These are phyloP conservation scores for Mastacembelus armatus DNA, from an alignment of 2,797 vertebrate genomes.

Conservation along the genomic window DNA sequence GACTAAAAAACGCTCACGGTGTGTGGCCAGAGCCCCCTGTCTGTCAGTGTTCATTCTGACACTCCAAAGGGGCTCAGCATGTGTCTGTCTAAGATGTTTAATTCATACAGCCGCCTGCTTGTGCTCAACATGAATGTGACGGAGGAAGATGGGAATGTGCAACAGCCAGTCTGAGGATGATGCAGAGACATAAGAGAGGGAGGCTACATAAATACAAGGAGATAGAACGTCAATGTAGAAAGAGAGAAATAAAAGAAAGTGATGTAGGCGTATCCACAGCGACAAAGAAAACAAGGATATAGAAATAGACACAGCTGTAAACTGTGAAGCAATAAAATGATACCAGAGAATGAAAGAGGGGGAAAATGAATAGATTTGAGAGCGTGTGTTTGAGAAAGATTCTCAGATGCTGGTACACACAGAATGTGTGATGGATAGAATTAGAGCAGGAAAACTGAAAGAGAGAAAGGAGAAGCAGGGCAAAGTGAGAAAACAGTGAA, in stretches of 20 bases:
- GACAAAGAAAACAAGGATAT: conserved; percentile 28
- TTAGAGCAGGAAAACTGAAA: conserved; percentile 39
- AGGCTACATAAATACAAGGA: conserved; percentile 35
- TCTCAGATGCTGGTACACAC: conserved; percentile 17
- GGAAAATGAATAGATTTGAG: conserved; percentile 16
- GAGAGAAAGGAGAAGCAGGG: conserved; percentile 15
- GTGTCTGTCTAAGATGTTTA: conserved; percentile 71
- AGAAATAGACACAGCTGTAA: conserved; percentile 37
- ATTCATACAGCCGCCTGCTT: conserved; percentile 66
- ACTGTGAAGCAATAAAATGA: conserved; percentile 32
- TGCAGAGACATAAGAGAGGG: conserved; percentile 26
- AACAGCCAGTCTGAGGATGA: conserved; percentile 32
- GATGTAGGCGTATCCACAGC: conserved; percentile 16
- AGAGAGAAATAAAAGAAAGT: conserved; percentile 12
- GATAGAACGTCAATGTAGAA: conserved; percentile 7
- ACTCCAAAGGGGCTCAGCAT: conserved; percentile 60
- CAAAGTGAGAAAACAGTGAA: conserved; percentile 33
- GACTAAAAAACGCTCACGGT: conserved; percentile 32
- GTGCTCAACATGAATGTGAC: conserved; percentile 44
- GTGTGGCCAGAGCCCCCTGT: conserved; percentile 52
- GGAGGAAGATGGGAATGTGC: conserved; percentile 48
- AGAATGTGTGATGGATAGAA: conserved; percentile 58
- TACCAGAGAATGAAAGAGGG: background rate
- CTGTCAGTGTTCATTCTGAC: conserved; percentile 58
- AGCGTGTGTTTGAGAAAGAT: conserved; percentile 24